Evolutionary conservation across 2,888 invertebrate species (phyloP).

Genomic region (Aphodius granarius): DNA sequence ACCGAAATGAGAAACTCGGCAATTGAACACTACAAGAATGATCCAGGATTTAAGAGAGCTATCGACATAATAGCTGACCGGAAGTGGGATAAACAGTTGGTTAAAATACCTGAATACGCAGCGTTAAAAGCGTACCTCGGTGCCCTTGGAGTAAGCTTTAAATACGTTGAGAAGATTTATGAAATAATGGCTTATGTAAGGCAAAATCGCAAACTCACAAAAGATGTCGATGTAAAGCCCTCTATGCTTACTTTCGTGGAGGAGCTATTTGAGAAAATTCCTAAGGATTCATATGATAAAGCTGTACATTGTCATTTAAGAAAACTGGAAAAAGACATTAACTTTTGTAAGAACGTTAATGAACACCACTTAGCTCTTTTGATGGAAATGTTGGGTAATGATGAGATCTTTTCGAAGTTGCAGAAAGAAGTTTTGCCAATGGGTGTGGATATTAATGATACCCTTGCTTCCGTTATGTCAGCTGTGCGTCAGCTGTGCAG

Average conservation of each 20-base stretch:
- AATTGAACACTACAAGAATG: background rate
- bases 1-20: background rate
- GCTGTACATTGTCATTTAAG: background rate
- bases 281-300: background rate
- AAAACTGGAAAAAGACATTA: background rate
- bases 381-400: background rate
- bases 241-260: background rate
- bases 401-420: background rate
- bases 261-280: background rate
- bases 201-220: background rate
- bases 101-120: background rate
- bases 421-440: background rate
- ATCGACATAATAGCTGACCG: background rate
- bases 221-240: background rate
- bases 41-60: background rate
- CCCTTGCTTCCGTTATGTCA: background rate
- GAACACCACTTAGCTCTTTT: background rate
- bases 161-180: background rate
- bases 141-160: background rate
- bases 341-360: background rate
- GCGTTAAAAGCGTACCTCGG: background rate
- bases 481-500: background rate
- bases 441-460: background rate
- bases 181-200: background rate
- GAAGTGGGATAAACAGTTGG: background rate